Evolutionary conservation across 2,797 vertebrate species (phyloP), one percentile per base, ranked within the genome.

Genomic region (Sandelia bainsii): DNA sequence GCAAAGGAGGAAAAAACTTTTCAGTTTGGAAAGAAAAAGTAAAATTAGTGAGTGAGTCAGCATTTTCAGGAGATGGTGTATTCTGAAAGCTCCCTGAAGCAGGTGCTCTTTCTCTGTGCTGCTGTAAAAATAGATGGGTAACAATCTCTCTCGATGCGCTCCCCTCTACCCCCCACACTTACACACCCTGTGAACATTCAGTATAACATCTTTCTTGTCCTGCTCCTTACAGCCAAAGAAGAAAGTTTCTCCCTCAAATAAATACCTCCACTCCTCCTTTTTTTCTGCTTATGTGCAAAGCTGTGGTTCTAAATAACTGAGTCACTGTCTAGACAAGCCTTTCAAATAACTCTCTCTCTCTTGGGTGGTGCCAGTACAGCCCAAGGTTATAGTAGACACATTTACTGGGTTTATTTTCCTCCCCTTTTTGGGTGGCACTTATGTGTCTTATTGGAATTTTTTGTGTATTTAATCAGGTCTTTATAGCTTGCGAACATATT

Each of bases 21-120:
- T 1, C 22, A 58, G 54, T 52, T 60, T 48, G 3, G 4, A 25
- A n/a, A 46, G 62, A 42, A 29, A 42, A 22, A 19, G 13, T 22
- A 56, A 77, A 72, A 65, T 81, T 64, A 50, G 71, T 8, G 39
- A 82, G 79, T 83, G 75, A 86, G 65, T 88, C 91, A 82, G 87
- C 84, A 42, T 61, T 87, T 84, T 63, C n/a, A 48, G 64, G 39
- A 65, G 54, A 83, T 82, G 68, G 83, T 90, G 44, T 71, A 80
- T 86, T 87, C 77, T 56, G 56, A 64, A 80, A 81, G 53, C 58
- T 67, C 69, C 53, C 61, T 0, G 29, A 42, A 83, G 80, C 40
- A 81, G 60, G n/a, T 71, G 49, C 66, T 65, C 52, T 52, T 67
- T 75, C 39, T 72, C 59, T 62, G 1, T 68, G 67, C 72, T 52